Base-by-base conservation (phyloP, 2,113 vertebrate species). In the Calyptommatus sinebrachiatus region DNA sequence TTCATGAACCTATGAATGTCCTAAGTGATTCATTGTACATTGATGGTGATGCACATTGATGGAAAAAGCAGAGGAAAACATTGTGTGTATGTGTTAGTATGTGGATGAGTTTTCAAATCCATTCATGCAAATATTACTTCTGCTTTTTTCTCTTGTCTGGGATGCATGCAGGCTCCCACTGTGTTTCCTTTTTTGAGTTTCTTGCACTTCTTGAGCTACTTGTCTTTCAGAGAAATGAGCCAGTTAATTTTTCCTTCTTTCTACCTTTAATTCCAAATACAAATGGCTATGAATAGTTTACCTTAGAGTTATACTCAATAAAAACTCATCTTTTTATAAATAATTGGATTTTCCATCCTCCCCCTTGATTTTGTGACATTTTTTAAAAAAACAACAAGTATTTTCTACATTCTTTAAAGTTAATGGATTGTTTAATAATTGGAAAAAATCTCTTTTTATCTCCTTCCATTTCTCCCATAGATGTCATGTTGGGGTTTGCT, bases 1-100 rank as follows among this genome's bases (percentile, higher is more conserved):
- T 71, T 61, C 50, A 80, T 82, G 73, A 73, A 86, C 73, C 8
- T 2, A 79, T 14, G 65, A 84, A 2, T 1, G 8, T 74, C 80
- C 18, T 5, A 26, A 31, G 45, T 78, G 8, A 4, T 77, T 87
- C 75, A 65, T 65, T 24, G 4, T 22, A 60, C 21, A 41, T 41
- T 41, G 29, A 2, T 72, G 61, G 31, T 2, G 8, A 16, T 6
- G 11, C 75, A 14, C 66, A 83, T 61, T 63, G 46, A 83, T 35
- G 76, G 70, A 35, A 69, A 69, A 62, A 73, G 80, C 77, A 46
- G 68, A 66, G 48, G 31, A 16, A 67, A 57, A 18, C 53, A 57
- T 57, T 50, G 8, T 24, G 7, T 69, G 26, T 41, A 35, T 35
- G 66, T 5, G 9, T 69, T 45, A 21, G 35, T 45, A 22, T 61